These are phyloP conservation scores for Orius insidiosus DNA, from an alignment of 1,140 invertebrate genomes.

Conservation along the genomic window DNA sequence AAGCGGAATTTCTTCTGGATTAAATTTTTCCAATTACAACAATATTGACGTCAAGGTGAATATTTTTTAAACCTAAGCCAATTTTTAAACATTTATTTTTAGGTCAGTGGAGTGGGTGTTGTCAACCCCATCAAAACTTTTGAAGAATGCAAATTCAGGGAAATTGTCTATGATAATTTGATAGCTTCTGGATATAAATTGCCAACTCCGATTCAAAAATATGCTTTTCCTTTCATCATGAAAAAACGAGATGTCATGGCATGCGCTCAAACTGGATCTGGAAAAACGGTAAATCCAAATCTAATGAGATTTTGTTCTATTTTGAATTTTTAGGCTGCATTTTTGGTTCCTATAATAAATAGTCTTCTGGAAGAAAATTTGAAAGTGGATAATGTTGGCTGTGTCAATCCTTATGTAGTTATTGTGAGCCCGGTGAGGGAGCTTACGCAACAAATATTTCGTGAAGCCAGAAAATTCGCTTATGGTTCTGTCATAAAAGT, in stretches of 20 bases:
- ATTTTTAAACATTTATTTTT: neutral
- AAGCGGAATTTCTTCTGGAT: conserved; percentile 52
- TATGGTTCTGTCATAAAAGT: conserved; percentile 52
- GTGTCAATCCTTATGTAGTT: conserved; percentile 76
- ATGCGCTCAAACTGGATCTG: conserved; percentile 94
- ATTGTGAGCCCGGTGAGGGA: conserved; percentile 89
- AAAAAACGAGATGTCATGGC: conserved; percentile 78
- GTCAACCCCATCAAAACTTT: conserved; percentile 49
- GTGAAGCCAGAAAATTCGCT: conserved; percentile 75
- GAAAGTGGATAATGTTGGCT: conserved; percentile 35
- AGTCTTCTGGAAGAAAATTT: conserved; percentile 36
- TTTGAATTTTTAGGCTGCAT: conserved; percentile 60
- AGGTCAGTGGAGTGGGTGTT: conserved; percentile 48
- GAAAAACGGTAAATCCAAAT: conserved; percentile 56
- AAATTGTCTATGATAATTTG: conserved; percentile 58
- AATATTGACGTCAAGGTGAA: conserved; percentile 61
- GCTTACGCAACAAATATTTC: conserved; percentile 70
- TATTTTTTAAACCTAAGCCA: too few relatives aligned
- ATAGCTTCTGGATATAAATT: conserved; percentile 59
- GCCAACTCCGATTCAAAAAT: conserved; percentile 88
- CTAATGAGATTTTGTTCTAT: neutral
- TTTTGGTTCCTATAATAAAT: conserved; percentile 74
- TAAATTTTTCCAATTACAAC: conserved; percentile 80
- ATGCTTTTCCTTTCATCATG: conserved; percentile 69
- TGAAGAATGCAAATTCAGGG: conserved; percentile 45